Evolutionary conservation across 2,113 vertebrate genomes (phyloP).

Genomic region (Mustela lutreola): DNA sequence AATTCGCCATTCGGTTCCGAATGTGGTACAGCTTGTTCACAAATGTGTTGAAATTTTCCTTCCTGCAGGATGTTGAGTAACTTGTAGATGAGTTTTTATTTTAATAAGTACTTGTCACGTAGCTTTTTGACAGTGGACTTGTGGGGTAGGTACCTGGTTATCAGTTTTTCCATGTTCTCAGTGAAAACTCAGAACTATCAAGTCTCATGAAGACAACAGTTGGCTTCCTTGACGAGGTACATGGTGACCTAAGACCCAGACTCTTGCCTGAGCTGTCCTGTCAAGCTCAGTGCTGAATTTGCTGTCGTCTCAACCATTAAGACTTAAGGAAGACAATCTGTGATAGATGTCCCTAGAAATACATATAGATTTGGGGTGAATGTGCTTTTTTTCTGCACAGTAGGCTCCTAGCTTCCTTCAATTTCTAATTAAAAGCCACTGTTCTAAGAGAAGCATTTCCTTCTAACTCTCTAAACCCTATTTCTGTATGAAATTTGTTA

Average conservation of each 20-base stretch:
- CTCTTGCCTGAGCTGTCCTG: not conserved
- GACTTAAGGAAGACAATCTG: not conserved
- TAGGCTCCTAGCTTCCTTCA: not conserved
- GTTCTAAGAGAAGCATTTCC: not conserved
- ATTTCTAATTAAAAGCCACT: not conserved
- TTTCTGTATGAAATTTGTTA: not conserved
- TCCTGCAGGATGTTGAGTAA: slow-evolving; percentile 50
- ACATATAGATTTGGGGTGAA: not conserved
- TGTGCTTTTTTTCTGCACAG: not conserved
- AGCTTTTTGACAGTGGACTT: slow-evolving; percentile 20
- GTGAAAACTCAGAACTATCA: not conserved
- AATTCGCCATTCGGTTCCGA: slow-evolving; percentile 61
- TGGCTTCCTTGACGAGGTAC: not conserved
- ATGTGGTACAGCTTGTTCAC: slow-evolving; percentile 65
- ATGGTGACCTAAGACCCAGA: not conserved
- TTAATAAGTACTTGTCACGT: slow-evolving; percentile 40
- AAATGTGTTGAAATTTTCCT: slow-evolving; percentile 69
- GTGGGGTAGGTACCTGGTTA: not conserved
- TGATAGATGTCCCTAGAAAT: not conserved
- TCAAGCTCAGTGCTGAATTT: not conserved
- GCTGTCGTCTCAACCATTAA: not conserved
- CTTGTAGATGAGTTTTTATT: slow-evolving; percentile 62
- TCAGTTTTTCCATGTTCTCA: not conserved
- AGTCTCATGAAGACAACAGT: not conserved
- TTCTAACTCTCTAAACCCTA: not conserved